A percentile compares a stretch with the other conserved stretches of the same genome.
Conservation (phyloP, 2,888 invertebrate species). For the Taphrorychus bicolor region DNA sequence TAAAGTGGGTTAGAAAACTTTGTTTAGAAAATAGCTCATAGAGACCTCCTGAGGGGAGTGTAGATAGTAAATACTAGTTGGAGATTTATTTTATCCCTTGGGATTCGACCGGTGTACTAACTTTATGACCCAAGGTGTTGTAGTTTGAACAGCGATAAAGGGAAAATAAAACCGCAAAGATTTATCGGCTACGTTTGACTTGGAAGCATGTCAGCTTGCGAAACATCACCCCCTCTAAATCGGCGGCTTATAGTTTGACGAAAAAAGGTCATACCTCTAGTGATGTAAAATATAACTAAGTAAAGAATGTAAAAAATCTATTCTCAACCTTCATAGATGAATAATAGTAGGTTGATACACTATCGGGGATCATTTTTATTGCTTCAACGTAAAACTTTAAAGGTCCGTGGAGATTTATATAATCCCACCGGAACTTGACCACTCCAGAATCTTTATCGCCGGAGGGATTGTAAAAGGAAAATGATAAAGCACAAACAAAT, state of each 20-base stretch:
- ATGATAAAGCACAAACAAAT: neutral
- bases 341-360: neutral
- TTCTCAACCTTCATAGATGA: no score
- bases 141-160: conserved; percentile 27
- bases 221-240: neutral
- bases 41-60: conserved; percentile 13
- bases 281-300: neutral
- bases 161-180: conserved; percentile 21
- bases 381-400: neutral
- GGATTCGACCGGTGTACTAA: conserved; percentile 26
- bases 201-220: neutral
- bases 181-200: neutral
- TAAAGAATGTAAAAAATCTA: neutral
- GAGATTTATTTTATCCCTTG: conserved; percentile 34
- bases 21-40: conserved; percentile 18
- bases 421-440: neutral
- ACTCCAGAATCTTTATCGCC: neutral
- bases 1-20: no score
- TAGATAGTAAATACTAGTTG: conserved; percentile 27
- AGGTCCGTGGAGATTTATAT: neutral
- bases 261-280: neutral
- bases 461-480: neutral
- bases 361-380: neutral
- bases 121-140: conserved; percentile 39
- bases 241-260: neutral